Evolutionary conservation across 2,113 vertebrate species (phyloP), one percentile per base, ranked within the genome.

Genomic region (Equus quagga): DNA sequence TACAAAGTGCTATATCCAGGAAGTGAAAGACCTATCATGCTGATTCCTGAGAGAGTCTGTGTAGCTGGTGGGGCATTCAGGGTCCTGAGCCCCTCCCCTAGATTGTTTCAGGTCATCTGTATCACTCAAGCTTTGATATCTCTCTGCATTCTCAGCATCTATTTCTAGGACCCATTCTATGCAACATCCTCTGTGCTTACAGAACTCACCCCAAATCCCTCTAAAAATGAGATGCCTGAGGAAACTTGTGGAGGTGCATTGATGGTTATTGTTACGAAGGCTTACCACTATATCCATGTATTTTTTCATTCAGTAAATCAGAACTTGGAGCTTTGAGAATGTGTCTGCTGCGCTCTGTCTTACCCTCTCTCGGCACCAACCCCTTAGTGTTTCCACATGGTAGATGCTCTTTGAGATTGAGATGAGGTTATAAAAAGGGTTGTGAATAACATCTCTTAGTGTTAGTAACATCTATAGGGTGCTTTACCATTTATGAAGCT

Each of bases 351-450:
- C 14, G 10, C 6, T 18, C 15, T 2, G 23, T 24, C 44, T 6
- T 1, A 21, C 15, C 54, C 15, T 54, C 28, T 26, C 54, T 51
- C 3, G n/a, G 23, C 23, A 23, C 10, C 11, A 18, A 23, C 28
- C 26, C 31, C 36, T 28, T 5, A 2, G 3, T 24, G 41, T 36
- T 49, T 28, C 9, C 12, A 41, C 12, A 3, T 1, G 8, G 14
- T 8, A 24, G 28, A 15, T 12, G 33, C 49, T 31, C 24, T 41
- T 58, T 58, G 44, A 75, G 88, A 17, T 9, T 4, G 46, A 28
- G 46, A 28, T 17, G 62, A 44, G 24, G 26, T 91, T 33, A 1
- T 49, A 15, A 41, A 65, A 85, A 69, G 26, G 4, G 19, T 49
- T n/a, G n/a, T 65, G 33, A 58, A 23, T 49, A n/a, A 36, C 41